Evolutionary conservation across 1,140 invertebrate genomes (phyloP), one percentile per base, ranked within the genome.

Genomic region (Sycophaga agraensis): DNA sequence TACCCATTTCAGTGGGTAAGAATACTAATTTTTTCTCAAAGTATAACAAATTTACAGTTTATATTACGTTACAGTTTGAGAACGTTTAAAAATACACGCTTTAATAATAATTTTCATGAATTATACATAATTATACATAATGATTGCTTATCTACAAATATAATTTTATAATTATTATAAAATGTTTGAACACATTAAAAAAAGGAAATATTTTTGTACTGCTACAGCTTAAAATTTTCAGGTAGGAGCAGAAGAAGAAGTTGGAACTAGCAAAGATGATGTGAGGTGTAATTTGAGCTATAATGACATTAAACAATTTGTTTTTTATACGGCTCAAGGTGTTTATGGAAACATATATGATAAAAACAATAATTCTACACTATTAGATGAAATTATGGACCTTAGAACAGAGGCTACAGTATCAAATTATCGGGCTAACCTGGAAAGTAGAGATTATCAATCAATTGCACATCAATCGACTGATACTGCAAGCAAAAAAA

Each of bases 171-270:
- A n/a, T n/a, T n/a, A n/a, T n/a, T n/a, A n/a, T n/a, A n/a, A n/a
- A n/a, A n/a, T n/a, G n/a, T n/a, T n/a, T n/a, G n/a, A n/a, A n/a
- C n/a, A n/a, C n/a, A n/a, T n/a, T n/a, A n/a, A n/a, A n/a, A n/a
- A n/a, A n/a, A n/a, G n/a, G n/a, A n/a, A n/a, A n/a, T n/a, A n/a
- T n/a, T n/a, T n/a, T n/a, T n/a, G n/a, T n/a, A n/a, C n/a, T n/a
- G n/a, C n/a, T n/a, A n/a, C n/a, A n/a, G n/a, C n/a, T n/a, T n/a
- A 31, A 31, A 6, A 21, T 37, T 63, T 48, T 6, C 40, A 78
- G 76, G 70, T 76, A 17, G 70, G 69, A 40, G 73, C 72, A 6
- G 74, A 75, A 53, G 73, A 77, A 61, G 75, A 75, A 55, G 70
- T 75, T 5, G 59, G 55, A 12, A 57, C 53, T 4, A 71, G 48